Conservation (phyloP, 2,888 invertebrate genomes). For the Drosophila subquinaria region DNA sequence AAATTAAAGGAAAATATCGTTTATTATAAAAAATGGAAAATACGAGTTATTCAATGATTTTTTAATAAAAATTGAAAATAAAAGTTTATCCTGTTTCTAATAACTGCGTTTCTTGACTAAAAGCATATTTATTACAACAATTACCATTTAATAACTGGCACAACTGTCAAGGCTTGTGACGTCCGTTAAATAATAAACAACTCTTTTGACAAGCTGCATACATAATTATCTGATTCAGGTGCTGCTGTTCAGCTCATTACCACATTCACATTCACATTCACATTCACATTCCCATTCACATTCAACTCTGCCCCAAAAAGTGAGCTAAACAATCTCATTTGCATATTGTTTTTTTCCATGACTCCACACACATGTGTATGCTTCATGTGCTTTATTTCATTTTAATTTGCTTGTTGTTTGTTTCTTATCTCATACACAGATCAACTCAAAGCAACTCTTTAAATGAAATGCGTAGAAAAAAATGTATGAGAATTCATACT, state of each 20-base stretch:
- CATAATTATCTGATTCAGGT: constrained; percentile 37
- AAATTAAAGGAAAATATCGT: no score
- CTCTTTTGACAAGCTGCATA: constrained; percentile 14
- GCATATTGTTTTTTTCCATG: constrained; percentile 63
- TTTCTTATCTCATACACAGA: constrained; percentile 52
- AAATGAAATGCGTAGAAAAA: constrained; percentile 43
- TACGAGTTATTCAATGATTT: no score
- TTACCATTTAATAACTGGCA: background rate
- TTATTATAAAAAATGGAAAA: no score
- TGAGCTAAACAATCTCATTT: constrained; percentile 58
- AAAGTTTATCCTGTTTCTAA: no score
- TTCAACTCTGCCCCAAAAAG: constrained; percentile 25
- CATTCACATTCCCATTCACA: background rate
- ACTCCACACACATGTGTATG: constrained; percentile 24
- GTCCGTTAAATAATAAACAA: constrained; percentile 2
- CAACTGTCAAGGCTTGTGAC: background rate
- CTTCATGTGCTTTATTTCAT: constrained; percentile 57
- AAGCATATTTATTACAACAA: constrained; percentile 2
- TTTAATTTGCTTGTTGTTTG: constrained; percentile 67
- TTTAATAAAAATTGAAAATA: no score
- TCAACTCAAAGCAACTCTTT: constrained; percentile 52
- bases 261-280: no score
- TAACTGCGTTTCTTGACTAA: no score
- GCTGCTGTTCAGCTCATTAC: constrained; percentile 26
- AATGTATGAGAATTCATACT: constrained; percentile 13